Evolutionary conservation across 2,888 invertebrate genomes (phyloP), one percentile per base, ranked within the genome.

Genomic region (Trilocha varians): DNA sequence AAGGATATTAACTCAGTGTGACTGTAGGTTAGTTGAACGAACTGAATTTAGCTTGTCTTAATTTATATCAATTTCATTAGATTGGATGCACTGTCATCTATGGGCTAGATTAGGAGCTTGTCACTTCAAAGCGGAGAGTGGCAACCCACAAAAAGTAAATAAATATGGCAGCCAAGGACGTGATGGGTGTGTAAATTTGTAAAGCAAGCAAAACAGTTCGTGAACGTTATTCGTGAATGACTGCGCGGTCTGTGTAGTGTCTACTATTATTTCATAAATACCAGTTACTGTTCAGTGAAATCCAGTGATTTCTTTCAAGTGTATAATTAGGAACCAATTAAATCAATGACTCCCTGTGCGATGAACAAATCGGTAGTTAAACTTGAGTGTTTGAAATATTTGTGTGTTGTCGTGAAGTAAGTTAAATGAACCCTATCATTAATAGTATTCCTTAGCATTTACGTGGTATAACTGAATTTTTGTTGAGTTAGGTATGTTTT

Each of bases 301-400:
- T 41, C 38, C 13, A 43, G 43, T 48, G 36, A 45, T 42, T 49
- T 45, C 42, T 18, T 44, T 49, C 49, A 46, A 44, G 42, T 48
- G 51, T 66, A 57, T 52, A 57, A 61, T 53, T 57, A 57, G 65
- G 57, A 59, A 62, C 55, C 58, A 62, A 65, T 64, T 65, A 70
- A 72, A 80, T 80, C 80, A 79, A 80, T 80, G 80, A 75, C 69
- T 78, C 57, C 47, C 55, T n/a, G 52, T 65, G 60, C 68, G 67
- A 69, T 71, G 78, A 73, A 72, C 71, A 74, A 67, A 55, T 67
- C 60, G 56, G 64, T 65, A 71, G 62, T 69, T 50, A 2, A 25
- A 25, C 25, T 25, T 25, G 4, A 9, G 25, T 25, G 18, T 18
- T 18, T 5, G 18, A 18, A 18, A 18, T 18, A 6, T 8, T 18